Conservation (phyloP, 2,113 vertebrate species). For the Eubucco bourcierii region DNA sequence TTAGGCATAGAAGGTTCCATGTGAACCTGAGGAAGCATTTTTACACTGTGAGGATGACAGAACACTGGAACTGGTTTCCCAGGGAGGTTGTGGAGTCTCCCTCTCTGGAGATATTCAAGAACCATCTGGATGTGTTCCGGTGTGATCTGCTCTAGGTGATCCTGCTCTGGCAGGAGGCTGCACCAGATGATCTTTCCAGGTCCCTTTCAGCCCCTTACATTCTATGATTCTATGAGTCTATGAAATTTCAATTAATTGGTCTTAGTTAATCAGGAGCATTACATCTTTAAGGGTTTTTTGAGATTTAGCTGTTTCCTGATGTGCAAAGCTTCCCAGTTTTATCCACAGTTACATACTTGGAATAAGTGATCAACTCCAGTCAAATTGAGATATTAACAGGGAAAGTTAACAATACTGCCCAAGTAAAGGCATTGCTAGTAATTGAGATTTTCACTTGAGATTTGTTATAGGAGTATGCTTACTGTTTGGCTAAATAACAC, state of each 20-base stretch:
- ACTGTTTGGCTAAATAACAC: neutral
- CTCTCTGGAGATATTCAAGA: too few relatives aligned
- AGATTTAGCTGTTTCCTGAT: neutral
- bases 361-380: neutral
- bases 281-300: neutral
- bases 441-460: neutral
- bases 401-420: neutral
- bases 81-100: too few relatives aligned
- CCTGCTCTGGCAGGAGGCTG: too few relatives aligned
- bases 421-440: neutral
- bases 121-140: too few relatives aligned
- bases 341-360: neutral
- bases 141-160: too few relatives aligned
- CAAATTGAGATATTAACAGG: neutral
- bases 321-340: neutral
- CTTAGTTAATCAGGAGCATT: neutral
- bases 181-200: too few relatives aligned
- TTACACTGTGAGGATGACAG: too few relatives aligned
- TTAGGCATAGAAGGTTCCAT: too few relatives aligned
- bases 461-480: conserved; percentile 18
- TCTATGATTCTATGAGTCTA: too few relatives aligned
- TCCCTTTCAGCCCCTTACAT: too few relatives aligned
- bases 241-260: neutral
- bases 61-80: too few relatives aligned
- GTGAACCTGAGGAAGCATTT: too few relatives aligned